Conservation (phyloP, 2,113 vertebrate species). For the Lepidothrix coronata region DNA sequence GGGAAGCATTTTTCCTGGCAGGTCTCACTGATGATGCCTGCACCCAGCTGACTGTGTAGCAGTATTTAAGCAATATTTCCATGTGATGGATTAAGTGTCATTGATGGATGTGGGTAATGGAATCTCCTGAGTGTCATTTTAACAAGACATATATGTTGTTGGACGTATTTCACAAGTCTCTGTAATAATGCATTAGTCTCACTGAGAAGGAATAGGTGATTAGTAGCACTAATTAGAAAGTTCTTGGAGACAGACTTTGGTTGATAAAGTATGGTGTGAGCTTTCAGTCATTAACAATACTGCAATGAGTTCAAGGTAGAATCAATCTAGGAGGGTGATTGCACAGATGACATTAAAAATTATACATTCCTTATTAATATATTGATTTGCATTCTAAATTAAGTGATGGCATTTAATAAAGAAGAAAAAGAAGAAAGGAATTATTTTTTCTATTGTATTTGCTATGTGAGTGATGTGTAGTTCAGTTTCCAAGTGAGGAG, state of each 20-base stretch:
- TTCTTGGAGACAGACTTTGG: conserved; percentile 64
- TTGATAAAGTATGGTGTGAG: conserved; percentile 52
- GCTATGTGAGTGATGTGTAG: neutral
- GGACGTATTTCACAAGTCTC: conserved; percentile 65
- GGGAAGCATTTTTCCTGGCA: conserved; percentile 6
- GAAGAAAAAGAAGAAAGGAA: neutral
- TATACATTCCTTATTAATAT: conserved; percentile 44
- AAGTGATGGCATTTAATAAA: conserved; percentile 53
- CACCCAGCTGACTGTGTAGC: conserved; percentile 23
- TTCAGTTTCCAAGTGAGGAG: neutral
- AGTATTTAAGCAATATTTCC: conserved; percentile 66
- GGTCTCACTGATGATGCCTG: conserved; percentile 1
- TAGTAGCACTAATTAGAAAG: conserved; percentile 77
- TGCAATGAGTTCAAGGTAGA: conserved; percentile 57
- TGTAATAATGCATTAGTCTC: conserved; percentile 58
- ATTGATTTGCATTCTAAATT: conserved; percentile 67
- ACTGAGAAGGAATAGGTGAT: conserved; percentile 70
- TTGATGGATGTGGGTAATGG: conserved; percentile 66
- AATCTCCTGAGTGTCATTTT: conserved; percentile 71
- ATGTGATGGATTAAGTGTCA: conserved; percentile 67
- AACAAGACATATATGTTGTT: conserved; percentile 69
- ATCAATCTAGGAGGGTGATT: conserved; percentile 59
- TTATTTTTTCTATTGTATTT: conserved; percentile 7
- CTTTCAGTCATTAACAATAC: conserved; percentile 64
- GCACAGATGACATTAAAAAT: conserved; percentile 47